phyloP scores from a whole-genome alignment of 2,888 invertebrate genomes.

The Chrysomela aeneicollis region DNA sequence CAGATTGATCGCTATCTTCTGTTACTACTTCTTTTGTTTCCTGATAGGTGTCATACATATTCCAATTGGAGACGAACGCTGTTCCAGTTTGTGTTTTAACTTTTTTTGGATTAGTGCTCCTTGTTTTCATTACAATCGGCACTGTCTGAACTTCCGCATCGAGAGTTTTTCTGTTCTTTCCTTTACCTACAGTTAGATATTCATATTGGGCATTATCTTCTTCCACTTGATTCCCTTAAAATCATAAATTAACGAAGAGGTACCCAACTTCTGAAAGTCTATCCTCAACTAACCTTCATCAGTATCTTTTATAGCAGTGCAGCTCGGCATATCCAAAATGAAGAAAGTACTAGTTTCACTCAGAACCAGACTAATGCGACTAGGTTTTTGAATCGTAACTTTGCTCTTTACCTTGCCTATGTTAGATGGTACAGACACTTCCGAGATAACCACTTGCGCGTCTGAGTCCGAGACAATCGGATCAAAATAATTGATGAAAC shows the following conservation, averaged over 20 bases:
- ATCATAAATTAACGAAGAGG: neutral
- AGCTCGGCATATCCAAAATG: constrained; percentile 71
- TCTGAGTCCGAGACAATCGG: constrained; percentile 2
- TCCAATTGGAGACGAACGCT: constrained; percentile 78
- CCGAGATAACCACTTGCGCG: neutral
- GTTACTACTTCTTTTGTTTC: constrained; percentile 53
- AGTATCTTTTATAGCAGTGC: constrained; percentile 68
- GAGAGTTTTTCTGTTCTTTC: constrained; percentile 71
- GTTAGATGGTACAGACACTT: neutral
- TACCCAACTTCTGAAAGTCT: too few relatives aligned
- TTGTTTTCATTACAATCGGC: constrained; percentile 68
- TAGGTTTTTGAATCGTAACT: constrained; percentile 58
- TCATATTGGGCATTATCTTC: constrained; percentile 73
- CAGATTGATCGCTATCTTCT: constrained; percentile 24
- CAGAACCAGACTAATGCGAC: constrained; percentile 69
- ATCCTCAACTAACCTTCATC: constrained; percentile 63
- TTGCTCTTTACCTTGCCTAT: neutral
- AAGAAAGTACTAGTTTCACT: constrained; percentile 73
- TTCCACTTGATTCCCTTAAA: constrained; percentile 60
- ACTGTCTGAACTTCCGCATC: constrained; percentile 77
- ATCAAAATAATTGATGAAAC: constrained; percentile 28
- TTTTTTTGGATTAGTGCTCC: constrained; percentile 65
- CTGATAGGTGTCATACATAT: constrained; percentile 77
- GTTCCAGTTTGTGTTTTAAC: constrained; percentile 60
- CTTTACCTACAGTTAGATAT: constrained; percentile 72